Evolutionary conservation across 1,140 invertebrate species (phyloP).

Genomic region (Proctacanthus coquilletti): DNA sequence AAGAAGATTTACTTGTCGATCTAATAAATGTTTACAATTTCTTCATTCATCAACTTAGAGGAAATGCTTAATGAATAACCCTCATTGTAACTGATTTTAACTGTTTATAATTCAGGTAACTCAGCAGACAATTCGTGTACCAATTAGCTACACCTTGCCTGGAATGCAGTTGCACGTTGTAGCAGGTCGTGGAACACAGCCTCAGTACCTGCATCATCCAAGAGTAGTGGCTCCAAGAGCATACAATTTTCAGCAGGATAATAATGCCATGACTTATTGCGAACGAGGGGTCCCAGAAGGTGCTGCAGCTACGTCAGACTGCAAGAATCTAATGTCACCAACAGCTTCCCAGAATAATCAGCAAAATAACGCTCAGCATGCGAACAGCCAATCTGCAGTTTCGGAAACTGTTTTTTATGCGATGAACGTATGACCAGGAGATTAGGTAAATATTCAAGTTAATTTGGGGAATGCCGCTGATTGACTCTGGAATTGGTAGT

Average conservation of each 20-base stretch:
- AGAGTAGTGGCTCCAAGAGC: slow-evolving; percentile 9
- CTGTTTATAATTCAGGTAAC: no score
- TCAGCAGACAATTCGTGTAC: slow-evolving; percentile 30
- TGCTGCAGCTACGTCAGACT: slow-evolving; percentile 36
- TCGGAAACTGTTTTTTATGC: slow-evolving; percentile 31
- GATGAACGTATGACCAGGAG: slow-evolving; percentile 34
- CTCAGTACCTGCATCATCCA: slow-evolving; percentile 26
- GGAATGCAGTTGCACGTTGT: slow-evolving; percentile 30
- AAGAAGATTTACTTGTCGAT: no score
- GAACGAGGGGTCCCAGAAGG: slow-evolving; percentile 48
- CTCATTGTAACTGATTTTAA: no score
- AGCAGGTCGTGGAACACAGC: slow-evolving; percentile 26
- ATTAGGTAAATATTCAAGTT: background rate
- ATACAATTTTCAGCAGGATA: slow-evolving; percentile 26
- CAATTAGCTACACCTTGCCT: slow-evolving; percentile 27
- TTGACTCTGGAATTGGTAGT: no score
- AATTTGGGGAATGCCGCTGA: no score
- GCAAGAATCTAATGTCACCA: slow-evolving; percentile 31
- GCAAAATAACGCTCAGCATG: slow-evolving; percentile 5
- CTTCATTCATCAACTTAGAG: no score
- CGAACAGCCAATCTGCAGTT: slow-evolving; percentile 11
- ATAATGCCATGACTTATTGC: slow-evolving; percentile 30
- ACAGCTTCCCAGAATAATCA: slow-evolving; percentile 25
- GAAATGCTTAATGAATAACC: no score
- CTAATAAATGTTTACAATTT: no score